phyloP scores from a whole-genome alignment of 2,113 vertebrate species.

The Pedionomus torquatus region DNA sequence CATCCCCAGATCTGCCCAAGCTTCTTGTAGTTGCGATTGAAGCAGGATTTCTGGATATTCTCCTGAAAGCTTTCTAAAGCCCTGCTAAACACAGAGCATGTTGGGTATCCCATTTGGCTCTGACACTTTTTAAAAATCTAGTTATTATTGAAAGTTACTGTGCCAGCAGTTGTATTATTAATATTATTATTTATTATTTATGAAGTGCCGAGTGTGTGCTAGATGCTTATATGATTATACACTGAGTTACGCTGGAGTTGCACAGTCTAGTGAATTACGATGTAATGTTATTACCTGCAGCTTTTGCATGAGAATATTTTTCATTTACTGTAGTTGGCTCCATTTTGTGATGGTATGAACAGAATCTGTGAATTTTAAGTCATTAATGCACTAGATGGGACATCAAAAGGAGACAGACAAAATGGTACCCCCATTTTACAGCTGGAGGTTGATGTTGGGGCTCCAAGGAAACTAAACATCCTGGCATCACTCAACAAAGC shows the following conservation, averaged over 20 bases:
- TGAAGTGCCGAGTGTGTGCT: slow-evolving; percentile 9
- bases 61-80: not conserved
- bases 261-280: slow-evolving; percentile 5
- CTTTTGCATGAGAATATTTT: slow-evolving; percentile 41
- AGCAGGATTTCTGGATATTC: not conserved
- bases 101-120: not conserved
- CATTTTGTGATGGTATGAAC: not conserved
- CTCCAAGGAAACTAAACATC: not conserved
- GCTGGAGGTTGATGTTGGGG: not conserved
- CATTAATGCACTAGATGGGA: not conserved
- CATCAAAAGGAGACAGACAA: not conserved
- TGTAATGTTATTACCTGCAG: slow-evolving; percentile 32
- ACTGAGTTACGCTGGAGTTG: not conserved
- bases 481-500: not conserved
- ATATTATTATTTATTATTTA: slow-evolving; percentile 65
- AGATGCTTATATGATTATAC: slow-evolving; percentile 25
- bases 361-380: not conserved
- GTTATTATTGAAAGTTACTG: slow-evolving; percentile 28
- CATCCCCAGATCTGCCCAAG: not conserved
- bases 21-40: not conserved
- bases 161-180: slow-evolving; percentile 52
- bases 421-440: not conserved
- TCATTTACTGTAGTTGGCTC: not conserved
- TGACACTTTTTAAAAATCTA: slow-evolving; percentile 26
- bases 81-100: not conserved